phyloP scores from a whole-genome alignment of 2,888 invertebrate genomes.

The Ferrisia virgata region DNA sequence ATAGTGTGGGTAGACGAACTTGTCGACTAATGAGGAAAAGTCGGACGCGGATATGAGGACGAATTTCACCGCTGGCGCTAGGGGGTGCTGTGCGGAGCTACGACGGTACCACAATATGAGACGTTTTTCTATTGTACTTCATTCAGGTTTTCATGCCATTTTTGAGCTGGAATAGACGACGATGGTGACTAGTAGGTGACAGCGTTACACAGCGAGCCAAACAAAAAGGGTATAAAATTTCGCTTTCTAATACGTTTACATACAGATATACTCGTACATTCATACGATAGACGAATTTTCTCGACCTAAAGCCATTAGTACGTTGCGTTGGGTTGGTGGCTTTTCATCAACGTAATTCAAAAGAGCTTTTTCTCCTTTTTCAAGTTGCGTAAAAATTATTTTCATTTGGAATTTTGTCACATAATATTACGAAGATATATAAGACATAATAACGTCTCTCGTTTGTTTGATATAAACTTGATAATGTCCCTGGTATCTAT shows the following conservation, averaged over 20 bases:
- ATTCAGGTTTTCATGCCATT: background rate
- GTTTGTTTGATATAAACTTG: conserved; percentile 26
- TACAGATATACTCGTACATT: no score
- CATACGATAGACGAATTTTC: no score
- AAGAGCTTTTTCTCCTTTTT: background rate
- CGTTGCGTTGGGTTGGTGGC: no score
- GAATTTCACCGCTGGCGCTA: background rate
- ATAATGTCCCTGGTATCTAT: conserved; percentile 1
- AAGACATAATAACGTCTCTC: conserved; percentile 22
- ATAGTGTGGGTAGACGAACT: background rate
- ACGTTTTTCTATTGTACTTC: background rate
- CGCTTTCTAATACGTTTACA: conserved; percentile 12
- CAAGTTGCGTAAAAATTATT: background rate
- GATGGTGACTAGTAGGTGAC: no score
- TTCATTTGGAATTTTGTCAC: conserved; percentile 29
- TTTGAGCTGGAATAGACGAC: background rate
- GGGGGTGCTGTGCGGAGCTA: no score
- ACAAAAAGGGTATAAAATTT: conserved; percentile 11
- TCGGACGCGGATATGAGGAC: background rate
- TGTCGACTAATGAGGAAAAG: background rate
- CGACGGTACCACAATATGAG: background rate
- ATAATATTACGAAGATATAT: conserved; percentile 32
- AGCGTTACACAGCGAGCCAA: background rate
- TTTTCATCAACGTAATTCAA: conserved; percentile 13
- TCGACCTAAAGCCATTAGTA: background rate